Evolutionary conservation across 35 echinoderm and acorn worm genomes (phyloP).

Genomic region (Diadema setosum): DNA sequence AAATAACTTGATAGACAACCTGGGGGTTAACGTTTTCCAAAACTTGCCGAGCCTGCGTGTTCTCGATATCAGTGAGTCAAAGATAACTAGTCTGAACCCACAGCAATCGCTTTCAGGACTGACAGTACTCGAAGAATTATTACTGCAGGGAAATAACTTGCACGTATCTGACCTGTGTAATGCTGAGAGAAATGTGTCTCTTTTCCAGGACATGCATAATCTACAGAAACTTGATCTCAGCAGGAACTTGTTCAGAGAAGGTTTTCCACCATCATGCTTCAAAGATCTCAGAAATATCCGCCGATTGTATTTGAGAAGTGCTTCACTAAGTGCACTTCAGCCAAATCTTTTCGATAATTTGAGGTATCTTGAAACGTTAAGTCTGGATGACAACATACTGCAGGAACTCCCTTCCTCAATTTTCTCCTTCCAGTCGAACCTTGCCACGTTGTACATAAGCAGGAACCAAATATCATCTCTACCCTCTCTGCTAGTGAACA

Average conservation of each 20-base stretch:
- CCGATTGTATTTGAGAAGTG: neutral
- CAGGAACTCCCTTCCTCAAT: neutral
- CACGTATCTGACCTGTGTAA: neutral
- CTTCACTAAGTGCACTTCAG: neutral
- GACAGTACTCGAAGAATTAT: neutral
- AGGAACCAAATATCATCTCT: neutral
- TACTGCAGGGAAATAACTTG: neutral
- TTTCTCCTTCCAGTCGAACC: neutral
- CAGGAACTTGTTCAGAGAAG: neutral
- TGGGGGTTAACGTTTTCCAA: neutral
- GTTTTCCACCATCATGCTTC: neutral
- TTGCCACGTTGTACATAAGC: neutral
- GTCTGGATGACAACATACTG: neutral
- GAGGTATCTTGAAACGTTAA: neutral
- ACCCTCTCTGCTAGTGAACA: neutral
- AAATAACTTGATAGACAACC: neutral
- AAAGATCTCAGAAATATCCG: neutral
- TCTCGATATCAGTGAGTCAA: neutral
- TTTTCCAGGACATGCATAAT: neutral
- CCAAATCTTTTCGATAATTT: neutral
- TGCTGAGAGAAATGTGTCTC: neutral
- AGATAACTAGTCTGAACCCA: neutral
- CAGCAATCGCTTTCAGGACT: neutral
- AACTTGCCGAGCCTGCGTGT: neutral
- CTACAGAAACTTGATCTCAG: neutral